Evolutionary conservation across 2,888 invertebrate genomes (phyloP), one percentile per base, ranked within the genome.

Genomic region (Drosophila lutescens): DNA sequence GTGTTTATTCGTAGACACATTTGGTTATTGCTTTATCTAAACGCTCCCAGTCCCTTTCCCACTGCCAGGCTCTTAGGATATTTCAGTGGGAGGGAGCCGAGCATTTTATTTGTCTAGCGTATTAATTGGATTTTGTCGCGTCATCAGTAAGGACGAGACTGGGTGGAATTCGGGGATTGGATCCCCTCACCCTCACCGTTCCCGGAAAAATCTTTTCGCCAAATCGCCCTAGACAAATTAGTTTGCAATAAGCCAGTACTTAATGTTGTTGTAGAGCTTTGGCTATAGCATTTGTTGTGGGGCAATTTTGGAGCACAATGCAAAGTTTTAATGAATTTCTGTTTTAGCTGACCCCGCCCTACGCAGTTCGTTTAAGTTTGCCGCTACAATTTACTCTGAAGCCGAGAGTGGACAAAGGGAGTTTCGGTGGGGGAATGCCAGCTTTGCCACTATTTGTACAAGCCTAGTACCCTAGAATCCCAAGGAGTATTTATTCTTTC

Each of bases 51-150:
- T 69, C 63, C 36, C 15, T 20, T 12, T 30, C 54, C 46, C 20
- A 10, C 15, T 8, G n/a, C 26, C 20, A 12, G 34, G 50, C 17
- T 17, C 34, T 7, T 23, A 34, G 46, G 56, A 53, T 68, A 55
- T 66, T 59, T 44, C 51, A 41, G 23, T 43, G 63, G 44, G 30
- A 49, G 30, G 47, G 53, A 26, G 34, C 57, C 36, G 66, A 66
- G 65, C 68, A 74, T 84, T 81, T 84, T 88, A 85, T 88, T 87
- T 88, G 88, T 88, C 88, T 88, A 77, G 80, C 80, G 77, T 79
- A 87, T 88, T 88, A 88, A 88, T 88, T 88, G 87, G 88, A 86
- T 84, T 87, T 84, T 80, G 88, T 83, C 87, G 87, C 87, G 87
- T 85, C 87, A 85, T 85, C 83, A 83, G 30, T 3, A 7, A 20